A percentile compares a stretch with the other conserved stretches of the same genome.
phyloP scores from a whole-genome alignment of 1,140 invertebrate species.

The Diuraphis noxia region DNA sequence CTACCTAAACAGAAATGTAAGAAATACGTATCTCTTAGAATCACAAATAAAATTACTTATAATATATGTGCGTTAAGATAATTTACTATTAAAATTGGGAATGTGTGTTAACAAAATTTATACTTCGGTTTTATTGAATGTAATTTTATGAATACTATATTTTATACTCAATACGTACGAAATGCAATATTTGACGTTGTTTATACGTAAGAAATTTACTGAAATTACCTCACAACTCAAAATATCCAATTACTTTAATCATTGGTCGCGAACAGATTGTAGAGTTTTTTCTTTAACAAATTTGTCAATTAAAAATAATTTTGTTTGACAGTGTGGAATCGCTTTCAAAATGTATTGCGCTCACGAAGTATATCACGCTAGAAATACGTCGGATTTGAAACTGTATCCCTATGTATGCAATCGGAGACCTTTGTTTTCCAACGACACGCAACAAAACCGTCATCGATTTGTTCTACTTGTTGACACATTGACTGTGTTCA shows the following conservation, averaged over 20 bases:
- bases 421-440: neutral
- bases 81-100: neutral
- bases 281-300: neutral
- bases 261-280: neutral
- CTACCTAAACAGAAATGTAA: neutral
- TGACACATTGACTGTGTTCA: neutral
- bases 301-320: neutral
- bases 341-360: neutral
- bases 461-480: neutral
- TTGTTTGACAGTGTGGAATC: constrained; percentile 1
- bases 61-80: neutral
- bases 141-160: neutral
- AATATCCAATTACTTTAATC: neutral
- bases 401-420: neutral
- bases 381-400: neutral
- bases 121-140: neutral
- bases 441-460: neutral
- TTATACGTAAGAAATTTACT: neutral
- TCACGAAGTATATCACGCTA: neutral
- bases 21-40: neutral
- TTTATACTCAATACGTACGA: neutral
- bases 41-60: neutral
- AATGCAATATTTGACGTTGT: neutral
- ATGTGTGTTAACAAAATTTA: neutral
- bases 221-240: neutral